Conservation (phyloP, 2,113 vertebrate species). For the Puffinus mauretanicus region DNA sequence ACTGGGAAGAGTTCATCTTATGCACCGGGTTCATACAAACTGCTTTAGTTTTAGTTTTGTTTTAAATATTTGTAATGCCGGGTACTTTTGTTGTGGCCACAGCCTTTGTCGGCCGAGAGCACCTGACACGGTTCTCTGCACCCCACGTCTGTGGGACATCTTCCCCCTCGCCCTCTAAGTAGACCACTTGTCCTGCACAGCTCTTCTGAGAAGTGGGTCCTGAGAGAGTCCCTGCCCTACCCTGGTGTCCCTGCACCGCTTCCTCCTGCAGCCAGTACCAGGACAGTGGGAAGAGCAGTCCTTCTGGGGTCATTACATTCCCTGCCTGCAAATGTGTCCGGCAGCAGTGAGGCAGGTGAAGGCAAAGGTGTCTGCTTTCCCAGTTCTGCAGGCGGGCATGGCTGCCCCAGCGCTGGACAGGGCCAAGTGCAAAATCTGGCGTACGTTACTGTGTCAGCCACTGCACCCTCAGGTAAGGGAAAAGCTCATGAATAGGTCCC, state of each 20-base stretch:
- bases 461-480: neutral
- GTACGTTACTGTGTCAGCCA: fast-evolving
- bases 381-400: neutral
- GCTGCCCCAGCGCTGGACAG: neutral
- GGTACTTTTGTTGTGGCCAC: neutral
- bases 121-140: neutral
- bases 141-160: fast-evolving
- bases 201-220: neutral
- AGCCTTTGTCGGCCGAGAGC: neutral
- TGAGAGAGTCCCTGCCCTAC: neutral
- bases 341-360: neutral
- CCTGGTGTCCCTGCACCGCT: neutral
- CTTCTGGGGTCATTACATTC: neutral
- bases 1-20: neutral
- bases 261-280: neutral
- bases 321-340: neutral
- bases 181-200: neutral
- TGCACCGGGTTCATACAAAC: neutral
- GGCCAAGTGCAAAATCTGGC: neutral
- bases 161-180: neutral
- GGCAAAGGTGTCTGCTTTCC: neutral
- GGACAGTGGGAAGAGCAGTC: neutral
- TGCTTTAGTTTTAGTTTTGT: neutral
- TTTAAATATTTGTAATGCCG: neutral
- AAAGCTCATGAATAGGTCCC: neutral